Evolutionary conservation across 2,888 invertebrate genomes (phyloP).

Genomic region (Rhamnusium bicolor): DNA sequence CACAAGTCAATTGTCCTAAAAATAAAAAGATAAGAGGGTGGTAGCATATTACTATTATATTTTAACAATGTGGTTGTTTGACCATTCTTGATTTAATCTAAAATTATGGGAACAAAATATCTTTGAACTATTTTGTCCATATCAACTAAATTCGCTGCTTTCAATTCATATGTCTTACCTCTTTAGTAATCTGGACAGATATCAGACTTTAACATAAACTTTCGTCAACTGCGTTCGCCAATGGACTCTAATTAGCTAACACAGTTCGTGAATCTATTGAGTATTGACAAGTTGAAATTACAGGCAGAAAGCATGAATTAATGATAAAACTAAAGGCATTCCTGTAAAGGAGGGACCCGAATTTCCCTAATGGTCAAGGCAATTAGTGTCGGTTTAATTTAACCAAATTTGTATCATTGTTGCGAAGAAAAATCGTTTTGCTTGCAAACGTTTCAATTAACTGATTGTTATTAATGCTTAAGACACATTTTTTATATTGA

Average conservation of each 20-base stretch:
- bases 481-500: not conserved
- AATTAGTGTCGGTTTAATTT: constrained; percentile 37
- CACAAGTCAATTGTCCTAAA: too few relatives aligned
- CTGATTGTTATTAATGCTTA: not conserved
- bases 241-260: constrained; percentile 47
- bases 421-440: constrained; percentile 9
- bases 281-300: constrained; percentile 47
- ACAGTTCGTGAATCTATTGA: constrained; percentile 46
- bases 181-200: constrained; percentile 43
- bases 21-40: too few relatives aligned
- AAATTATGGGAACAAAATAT: not conserved
- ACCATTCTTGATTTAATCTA: not conserved
- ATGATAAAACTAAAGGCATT: constrained; percentile 47
- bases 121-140: not conserved
- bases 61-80: not conserved
- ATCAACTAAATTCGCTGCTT: not conserved
- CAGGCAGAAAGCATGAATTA: constrained; percentile 46
- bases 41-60: too few relatives aligned
- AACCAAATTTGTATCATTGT: constrained; percentile 14
- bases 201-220: constrained; percentile 36
- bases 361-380: constrained; percentile 48
- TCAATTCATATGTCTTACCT: constrained; percentile 12
- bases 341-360: constrained; percentile 40
- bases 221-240: constrained; percentile 45
- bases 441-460: not conserved